Evolutionary conservation across 2,113 vertebrate species (phyloP), one percentile per base, ranked within the genome.

Genomic region (Cyanoderma ruficeps): DNA sequence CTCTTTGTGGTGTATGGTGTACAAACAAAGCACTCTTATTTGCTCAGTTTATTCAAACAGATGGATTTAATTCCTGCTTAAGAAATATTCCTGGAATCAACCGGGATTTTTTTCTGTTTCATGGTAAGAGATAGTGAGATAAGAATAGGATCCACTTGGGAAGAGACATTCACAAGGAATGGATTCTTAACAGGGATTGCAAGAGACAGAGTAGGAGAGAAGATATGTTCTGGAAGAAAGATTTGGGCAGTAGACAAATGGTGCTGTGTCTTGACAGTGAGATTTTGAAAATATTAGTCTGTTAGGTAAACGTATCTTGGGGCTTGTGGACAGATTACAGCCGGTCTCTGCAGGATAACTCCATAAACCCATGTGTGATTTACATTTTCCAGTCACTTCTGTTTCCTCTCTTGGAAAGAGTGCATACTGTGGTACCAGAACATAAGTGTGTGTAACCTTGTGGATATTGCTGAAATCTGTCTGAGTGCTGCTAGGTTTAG

Each of bases 111-210:
- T 61, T 47, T 15, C n/a, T 80, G 5, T 79, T 89, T 71, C 11
- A 4, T 37, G 24, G 22, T n/a, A 39, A 87, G 25, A 41, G 4
- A 27, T 10, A 39, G 15, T 6, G 6, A 75, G 30, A 6, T 42
- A 56, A 69, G 15, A 61, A 21, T 14, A 57, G 14, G 24, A 71
- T 44, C 16, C 5, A 15, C 16, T 33, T 18, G 8, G 31, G 20
- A 82, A 52, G 27, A 52, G 24, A 39, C 1, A 7, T 46, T 55
- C 15, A 41, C 17, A 55, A 44, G 16, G 19, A 80, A 55, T 18
- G 7, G 1, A 0, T 27, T 50, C 47, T 31, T 56, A 41, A 15
- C 7, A 33, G 52, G 12, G 6, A 10, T 14, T 80, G 6, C 3
- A 1, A 2, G 11, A 8, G 28, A 31, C 11, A 9, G 41, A 28